Evolutionary conservation across 1,140 invertebrate species (phyloP), one percentile per base, ranked within the genome.

Genomic region (Drosophila oshimai): DNA sequence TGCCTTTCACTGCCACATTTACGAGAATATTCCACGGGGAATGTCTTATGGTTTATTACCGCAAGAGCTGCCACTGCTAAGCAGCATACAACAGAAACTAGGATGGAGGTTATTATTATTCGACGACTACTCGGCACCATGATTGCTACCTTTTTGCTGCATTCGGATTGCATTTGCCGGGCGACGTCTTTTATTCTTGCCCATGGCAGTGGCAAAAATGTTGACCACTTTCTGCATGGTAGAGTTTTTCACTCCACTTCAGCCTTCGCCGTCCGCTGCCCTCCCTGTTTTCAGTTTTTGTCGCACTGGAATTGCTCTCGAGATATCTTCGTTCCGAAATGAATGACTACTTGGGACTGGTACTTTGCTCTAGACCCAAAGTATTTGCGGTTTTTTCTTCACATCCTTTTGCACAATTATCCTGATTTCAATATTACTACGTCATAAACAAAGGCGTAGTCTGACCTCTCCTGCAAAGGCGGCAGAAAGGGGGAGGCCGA

Each of bases 321-420:
- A 84, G 80, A 84, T 84, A 84, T 86, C 79, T 86, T 77, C 57
- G 73, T 64, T 79, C 69, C 41, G 62, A 50, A 72, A 72, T 62
- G 29, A 47, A 61, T 55, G 54, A 60, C 70, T 61, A 72, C 57
- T 67, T 72, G 69, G 34, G 37, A 29, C 57, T 46, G 33, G 60
- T 65, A 44, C 37, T 45, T 58, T 47, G 50, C 26, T 15, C 51
- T 57, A 53, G 39, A 28, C 29, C 57, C 39, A 80, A 75, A 86
- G 75, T 69, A 87, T 86, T 87, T 86, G 80, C 81, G 80, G 80
- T 87, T 80, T 86, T 86, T 71, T 67, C 58, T 73, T 86, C 81
- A 80, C 72, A 86, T 86, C 80, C 80, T 80, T 80, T 86, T 86
- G 75, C 81, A 68, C 80, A 86, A 86, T 86, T 86, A 86, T 86